Base-by-base conservation (phyloP, 1,140 invertebrate genomes). In the Zaprionus lachaisei region DNA sequence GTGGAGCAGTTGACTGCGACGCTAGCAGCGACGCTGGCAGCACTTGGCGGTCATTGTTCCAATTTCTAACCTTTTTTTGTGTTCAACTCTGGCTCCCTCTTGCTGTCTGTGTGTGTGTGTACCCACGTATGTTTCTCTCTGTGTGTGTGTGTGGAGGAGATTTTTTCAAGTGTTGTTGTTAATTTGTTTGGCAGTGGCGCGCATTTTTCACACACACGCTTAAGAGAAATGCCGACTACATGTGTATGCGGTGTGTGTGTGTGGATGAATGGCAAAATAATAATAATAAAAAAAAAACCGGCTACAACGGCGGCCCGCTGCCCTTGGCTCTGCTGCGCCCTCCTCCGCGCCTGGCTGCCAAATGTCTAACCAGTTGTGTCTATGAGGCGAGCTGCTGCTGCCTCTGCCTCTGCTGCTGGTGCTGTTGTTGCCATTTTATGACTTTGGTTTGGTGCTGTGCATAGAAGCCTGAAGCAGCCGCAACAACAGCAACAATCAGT, bases 11-110 rank as follows among this genome's bases (percentile, higher is more conserved):
- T 41, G 24, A 47, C 38, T 17, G 22, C 55, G 17, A 41, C 12
- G n/a, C 12, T 51, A 7, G 6, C 69, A 63, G 54, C 67, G 55
- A 44, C 66, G 56, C 62, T 69, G 68, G 68, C 67, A 80, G 77
- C 80, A 75, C 83, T 86, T 86, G 83, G 83, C 80, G 83, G 83
- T 86, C 83, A 86, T 87, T 86, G 83, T 86, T 86, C 83, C 84
- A 86, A 86, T 86, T 86, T 86, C 80, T 87, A 86, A 86, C 83
- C 69, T 76, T 80, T 86, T 83, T 74, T 72, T 74, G 56, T 74
- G 56, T 73, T 66, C 37, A 61, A 58, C 61, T 72, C 58, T 72
- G 57, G 49, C 62, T 67, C 41, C 63, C 44, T 26, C 47, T 5
- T 51, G 47, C 47, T 22, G 9, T 9, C 9, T 22, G 20, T 24